Evolutionary conservation across 2,797 vertebrate species (phyloP).

Genomic region (Paguma larvata): DNA sequence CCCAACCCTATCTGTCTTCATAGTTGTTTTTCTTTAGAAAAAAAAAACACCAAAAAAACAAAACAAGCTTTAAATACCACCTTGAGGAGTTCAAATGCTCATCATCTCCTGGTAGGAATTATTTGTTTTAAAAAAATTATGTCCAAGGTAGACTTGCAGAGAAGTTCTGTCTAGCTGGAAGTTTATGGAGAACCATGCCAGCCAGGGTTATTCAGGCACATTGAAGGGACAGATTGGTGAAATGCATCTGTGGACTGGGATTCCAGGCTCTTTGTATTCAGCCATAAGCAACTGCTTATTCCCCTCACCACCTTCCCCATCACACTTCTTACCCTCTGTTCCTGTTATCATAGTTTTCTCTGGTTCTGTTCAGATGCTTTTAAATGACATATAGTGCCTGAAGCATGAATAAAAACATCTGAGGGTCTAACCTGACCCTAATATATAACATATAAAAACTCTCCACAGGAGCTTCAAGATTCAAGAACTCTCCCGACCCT

Average conservation of each 20-base stretch:
- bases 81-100: neutral
- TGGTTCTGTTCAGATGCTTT: neutral
- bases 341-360: neutral
- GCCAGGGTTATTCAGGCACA: neutral
- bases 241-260: neutral
- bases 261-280: neutral
- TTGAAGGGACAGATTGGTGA: fast-evolving
- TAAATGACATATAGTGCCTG: neutral
- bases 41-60: neutral
- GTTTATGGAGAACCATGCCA: neutral
- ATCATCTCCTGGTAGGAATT: neutral
- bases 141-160: neutral
- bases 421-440: neutral
- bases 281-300: neutral
- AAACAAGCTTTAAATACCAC: neutral
- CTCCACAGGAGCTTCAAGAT: neutral
- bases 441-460: neutral
- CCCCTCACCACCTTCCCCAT: neutral
- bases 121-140: neutral
- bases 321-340: neutral
- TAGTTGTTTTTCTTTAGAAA: neutral
- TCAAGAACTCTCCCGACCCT: neutral
- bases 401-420: neutral
- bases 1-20: neutral
- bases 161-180: neutral